Base-by-base conservation (phyloP, 1,140 invertebrate genomes). In the Eciton burchellii region DNA sequence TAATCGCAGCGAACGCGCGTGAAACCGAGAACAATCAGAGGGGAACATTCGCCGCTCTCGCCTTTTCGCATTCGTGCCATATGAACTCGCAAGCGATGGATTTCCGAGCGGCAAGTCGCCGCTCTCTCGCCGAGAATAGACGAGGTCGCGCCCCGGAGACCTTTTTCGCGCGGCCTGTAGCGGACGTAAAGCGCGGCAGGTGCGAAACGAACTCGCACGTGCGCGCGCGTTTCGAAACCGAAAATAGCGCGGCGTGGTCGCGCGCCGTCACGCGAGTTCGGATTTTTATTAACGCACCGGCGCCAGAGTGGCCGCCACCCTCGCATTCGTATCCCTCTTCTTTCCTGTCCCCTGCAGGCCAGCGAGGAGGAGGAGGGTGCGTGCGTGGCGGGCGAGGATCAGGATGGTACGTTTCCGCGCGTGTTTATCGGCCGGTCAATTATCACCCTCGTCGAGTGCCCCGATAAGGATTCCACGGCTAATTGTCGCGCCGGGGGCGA, bases 271-370 rank as follows among this genome's bases (percentile, higher is more conserved):
- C 85, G 85, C 85, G 71, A 87, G 16, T 35, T 41, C 41, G 73
- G 82, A 84, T 84, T 87, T 85, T 87, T 86, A 87, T 87, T 87
- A 87, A 86, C 72, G 52, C 72, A 59, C 81, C 45, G 43, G 16
- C 21, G 49, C 45, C 47, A 41, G 24, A 47, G 49, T 59, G 73
- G 6, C 6, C 54, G 71, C 45, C 26, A 60, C 59, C 57, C n/a
- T 35, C 43, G 24, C 43, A 26, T 9, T 1, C 3, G n/a, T 56
- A 60, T n/a, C 19, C 26, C n/a, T 29, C 19, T 54, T 60, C 6
- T 76, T 86, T 79, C 57, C 49, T 71, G 45, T 86, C 24, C 72
- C 63, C 47, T 47, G 26, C 66, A 12, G 29, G 21, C 3, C 12
- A 21, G 71, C 14, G n/a, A 21, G 35, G 35, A 6, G 35, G 6